phyloP scores from a whole-genome alignment of 2,113 vertebrate species.

The Dicrurus megarhynchus region DNA sequence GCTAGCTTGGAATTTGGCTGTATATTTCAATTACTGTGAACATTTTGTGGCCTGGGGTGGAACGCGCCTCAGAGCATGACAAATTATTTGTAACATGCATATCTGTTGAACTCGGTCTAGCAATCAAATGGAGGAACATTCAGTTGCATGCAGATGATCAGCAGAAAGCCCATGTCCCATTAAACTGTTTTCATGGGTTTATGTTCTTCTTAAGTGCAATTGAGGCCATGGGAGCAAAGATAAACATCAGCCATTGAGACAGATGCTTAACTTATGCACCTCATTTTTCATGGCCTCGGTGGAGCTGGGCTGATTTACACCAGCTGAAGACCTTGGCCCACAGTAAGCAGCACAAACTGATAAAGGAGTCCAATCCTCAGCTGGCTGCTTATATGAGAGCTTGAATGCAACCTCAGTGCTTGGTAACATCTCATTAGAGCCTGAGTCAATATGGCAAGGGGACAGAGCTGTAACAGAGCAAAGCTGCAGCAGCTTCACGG shows the following conservation, averaged over 20 bases:
- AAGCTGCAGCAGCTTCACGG: neutral
- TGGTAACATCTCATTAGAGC: neutral
- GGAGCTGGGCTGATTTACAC: conserved; percentile 33
- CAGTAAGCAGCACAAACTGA: neutral
- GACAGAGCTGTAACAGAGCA: neutral
- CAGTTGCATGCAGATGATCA: conserved; percentile 34
- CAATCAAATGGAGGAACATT: conserved; percentile 41
- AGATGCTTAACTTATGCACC: conserved; percentile 59
- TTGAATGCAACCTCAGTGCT: conserved; percentile 5
- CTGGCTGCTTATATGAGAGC: neutral
- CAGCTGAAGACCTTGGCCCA: conserved; percentile 43
- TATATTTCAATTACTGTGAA: conserved; percentile 57
- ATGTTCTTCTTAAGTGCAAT: conserved; percentile 38
- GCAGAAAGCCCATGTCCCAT: conserved; percentile 33
- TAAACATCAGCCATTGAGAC: conserved; percentile 55
- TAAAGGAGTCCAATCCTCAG: conserved; percentile 20
- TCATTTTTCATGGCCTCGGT: conserved; percentile 49
- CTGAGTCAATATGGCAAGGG: neutral
- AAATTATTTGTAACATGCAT: conserved; percentile 53
- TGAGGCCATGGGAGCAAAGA: conserved; percentile 51
- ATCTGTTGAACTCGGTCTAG: conserved; percentile 33
- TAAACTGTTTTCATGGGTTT: conserved; percentile 50
- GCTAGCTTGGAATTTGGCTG: conserved; percentile 52
- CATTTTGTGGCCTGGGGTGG: conserved; percentile 55
- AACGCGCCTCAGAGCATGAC: conserved; percentile 29